Evolutionary conservation across 2,888 invertebrate species (phyloP), one percentile per base, ranked within the genome.

Genomic region (Drosophila borealis): DNA sequence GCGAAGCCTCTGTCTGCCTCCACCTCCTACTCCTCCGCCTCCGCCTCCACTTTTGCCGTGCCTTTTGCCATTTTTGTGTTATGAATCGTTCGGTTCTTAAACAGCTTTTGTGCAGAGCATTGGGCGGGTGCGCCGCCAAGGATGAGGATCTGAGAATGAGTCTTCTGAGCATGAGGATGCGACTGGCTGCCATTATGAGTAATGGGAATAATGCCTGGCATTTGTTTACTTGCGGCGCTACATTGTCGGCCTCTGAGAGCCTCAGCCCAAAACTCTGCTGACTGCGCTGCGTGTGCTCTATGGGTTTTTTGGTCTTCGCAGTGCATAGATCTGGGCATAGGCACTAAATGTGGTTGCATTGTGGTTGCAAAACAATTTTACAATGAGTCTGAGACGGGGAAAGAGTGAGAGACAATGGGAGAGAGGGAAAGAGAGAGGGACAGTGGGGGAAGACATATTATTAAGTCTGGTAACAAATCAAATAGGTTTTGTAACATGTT

Each of bases 191-290:
- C 81, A 87, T 75, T 75, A 83, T 83, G 83, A 83, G 87, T 83
- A 82, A 81, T 81, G 81, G 88, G 63, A 80, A 85, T 63, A 88
- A 88, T 87, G 83, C 87, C 70, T 67, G 79, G 70, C 84, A 88
- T 82, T 71, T 83, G 87, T 88, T 87, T 88, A 84, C 87, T 84
- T 54, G 83, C 63, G 70, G 88, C 86, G 80, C 80, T 85, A 67
- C 68, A 69, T 66, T 79, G 80, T 74, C 74, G 74, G 25, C 71
- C 60, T 19, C 17, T 14, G 49, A 33, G 21, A 37, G 25, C 14
- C 8, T 10, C 29, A 8, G 8, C 8, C 29, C 29, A 8, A 29
- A 29, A 6, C 14, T 19, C 51, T 25, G n/a, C n/a, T 37, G 54
- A 45, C 57, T 54, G 44, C 46, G 14, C 54, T 59, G 53, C 65